These are phyloP conservation scores for Melanotaenia pygmaea DNA, from an alignment of 2,797 vertebrate species.

Conservation along the genomic window DNA sequence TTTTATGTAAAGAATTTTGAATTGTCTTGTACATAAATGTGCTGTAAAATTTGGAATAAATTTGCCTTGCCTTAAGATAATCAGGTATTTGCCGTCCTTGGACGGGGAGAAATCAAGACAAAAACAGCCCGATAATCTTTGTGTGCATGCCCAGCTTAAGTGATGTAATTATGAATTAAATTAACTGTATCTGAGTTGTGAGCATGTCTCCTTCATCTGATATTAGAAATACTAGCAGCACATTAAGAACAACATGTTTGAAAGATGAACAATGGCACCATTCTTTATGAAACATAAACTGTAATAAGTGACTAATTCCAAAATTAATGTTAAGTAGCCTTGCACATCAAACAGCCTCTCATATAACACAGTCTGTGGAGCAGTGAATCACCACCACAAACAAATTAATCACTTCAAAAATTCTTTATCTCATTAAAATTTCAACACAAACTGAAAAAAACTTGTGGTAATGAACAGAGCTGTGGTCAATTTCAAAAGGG, in stretches of 20 bases:
- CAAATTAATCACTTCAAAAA: conserved; percentile 54
- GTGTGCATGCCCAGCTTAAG: no score
- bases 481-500: conserved; percentile 50
- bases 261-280: conserved; percentile 13
- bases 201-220: conserved; percentile 4
- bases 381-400: conserved; percentile 44
- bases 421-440: conserved; percentile 41
- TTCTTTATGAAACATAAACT: conserved; percentile 43
- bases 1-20: no score
- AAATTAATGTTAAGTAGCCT: conserved; percentile 52
- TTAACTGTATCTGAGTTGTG: neutral
- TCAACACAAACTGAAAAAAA: conserved; percentile 23
- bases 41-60: no score
- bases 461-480: conserved; percentile 27
- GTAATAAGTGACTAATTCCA: conserved; percentile 33
- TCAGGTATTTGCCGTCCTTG: no score
- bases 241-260: conserved; percentile 16
- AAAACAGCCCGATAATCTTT: no score
- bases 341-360: conserved; percentile 35
- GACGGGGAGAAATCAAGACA: no score
- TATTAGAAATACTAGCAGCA: conserved; percentile 12
- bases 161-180: conserved; percentile 6
- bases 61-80: no score
- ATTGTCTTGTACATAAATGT: no score
- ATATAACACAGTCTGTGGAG: conserved; percentile 51